phyloP scores from a whole-genome alignment of 2,888 invertebrate species.

The Spodoptera picta region DNA sequence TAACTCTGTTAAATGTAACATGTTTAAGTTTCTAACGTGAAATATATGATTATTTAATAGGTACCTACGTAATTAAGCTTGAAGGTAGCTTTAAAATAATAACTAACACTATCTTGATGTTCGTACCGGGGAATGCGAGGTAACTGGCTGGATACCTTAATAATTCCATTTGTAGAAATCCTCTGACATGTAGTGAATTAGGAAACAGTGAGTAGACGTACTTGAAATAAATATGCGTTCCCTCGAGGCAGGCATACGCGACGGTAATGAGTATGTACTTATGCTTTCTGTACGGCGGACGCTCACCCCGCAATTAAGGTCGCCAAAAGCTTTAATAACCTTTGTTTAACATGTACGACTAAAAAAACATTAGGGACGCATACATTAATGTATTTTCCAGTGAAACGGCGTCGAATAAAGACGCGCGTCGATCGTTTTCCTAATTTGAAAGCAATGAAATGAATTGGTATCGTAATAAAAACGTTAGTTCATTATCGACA shows the following conservation, averaged over 20 bases:
- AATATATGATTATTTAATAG: too few relatives aligned
- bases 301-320: conserved; percentile 41
- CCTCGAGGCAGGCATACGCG: conserved; percentile 5
- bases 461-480: conserved; percentile 75
- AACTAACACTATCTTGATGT: neutral
- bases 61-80: too few relatives aligned
- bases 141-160: too few relatives aligned
- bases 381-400: conserved; percentile 49
- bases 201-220: conserved; percentile 12
- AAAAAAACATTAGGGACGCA: conserved; percentile 43
- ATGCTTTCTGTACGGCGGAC: conserved; percentile 17
- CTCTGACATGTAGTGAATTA: conserved; percentile 8
- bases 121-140: neutral
- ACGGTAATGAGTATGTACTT: conserved; percentile 35
- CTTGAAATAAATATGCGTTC: conserved; percentile 26
- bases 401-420: conserved; percentile 32
- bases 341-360: conserved; percentile 36
- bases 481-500: conserved; percentile 83
- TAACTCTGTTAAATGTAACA: too few relatives aligned
- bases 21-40: too few relatives aligned
- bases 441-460: conserved; percentile 70
- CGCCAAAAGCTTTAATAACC: conserved; percentile 46
- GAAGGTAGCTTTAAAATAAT: too few relatives aligned
- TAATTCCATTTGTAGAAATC: neutral
- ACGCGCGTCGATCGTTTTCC: conserved; percentile 26